Conservation (phyloP, 2,113 vertebrate genomes). For the Hoplias malabaricus region DNA sequence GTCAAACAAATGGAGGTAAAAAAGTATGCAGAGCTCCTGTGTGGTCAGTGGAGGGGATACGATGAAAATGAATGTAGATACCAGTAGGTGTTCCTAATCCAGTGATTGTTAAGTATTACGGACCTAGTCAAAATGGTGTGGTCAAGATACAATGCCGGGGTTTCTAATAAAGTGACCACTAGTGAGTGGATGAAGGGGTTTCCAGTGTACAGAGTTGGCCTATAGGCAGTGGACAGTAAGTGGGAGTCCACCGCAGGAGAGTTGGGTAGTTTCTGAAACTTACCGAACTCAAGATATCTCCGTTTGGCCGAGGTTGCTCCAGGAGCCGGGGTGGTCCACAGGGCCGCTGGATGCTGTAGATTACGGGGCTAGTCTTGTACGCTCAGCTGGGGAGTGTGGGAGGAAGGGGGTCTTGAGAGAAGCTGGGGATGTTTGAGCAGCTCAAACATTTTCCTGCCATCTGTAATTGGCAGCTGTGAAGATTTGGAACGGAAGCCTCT, state of each 20-base stretch:
- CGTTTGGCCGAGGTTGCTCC: not conserved
- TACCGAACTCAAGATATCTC: not conserved
- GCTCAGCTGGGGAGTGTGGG: constrained; percentile 36
- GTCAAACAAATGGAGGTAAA: no score
- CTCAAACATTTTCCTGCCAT: constrained; percentile 51
- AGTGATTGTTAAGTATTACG: no score
- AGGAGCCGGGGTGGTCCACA: not conserved
- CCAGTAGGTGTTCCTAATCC: no score
- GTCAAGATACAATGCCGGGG: no score
- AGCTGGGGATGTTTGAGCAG: constrained; percentile 41
- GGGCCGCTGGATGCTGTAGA: constrained; percentile 45
- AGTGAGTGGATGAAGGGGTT: no score
- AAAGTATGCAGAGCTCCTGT: no score
- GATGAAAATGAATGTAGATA: no score
- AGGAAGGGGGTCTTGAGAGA: constrained; percentile 36
- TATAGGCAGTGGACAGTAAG: no score
- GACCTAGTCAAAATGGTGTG: no score
- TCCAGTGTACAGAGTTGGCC: not conserved
- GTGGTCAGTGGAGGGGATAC: no score
- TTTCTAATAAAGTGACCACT: no score
- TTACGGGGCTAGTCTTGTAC: constrained; percentile 33
- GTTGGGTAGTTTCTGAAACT: not conserved
- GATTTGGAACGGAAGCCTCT: constrained; percentile 43
- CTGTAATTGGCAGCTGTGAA: constrained; percentile 57
- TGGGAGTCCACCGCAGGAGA: not conserved